Conservation (phyloP, 2,888 invertebrate species). For the Plutella xylostella region DNA sequence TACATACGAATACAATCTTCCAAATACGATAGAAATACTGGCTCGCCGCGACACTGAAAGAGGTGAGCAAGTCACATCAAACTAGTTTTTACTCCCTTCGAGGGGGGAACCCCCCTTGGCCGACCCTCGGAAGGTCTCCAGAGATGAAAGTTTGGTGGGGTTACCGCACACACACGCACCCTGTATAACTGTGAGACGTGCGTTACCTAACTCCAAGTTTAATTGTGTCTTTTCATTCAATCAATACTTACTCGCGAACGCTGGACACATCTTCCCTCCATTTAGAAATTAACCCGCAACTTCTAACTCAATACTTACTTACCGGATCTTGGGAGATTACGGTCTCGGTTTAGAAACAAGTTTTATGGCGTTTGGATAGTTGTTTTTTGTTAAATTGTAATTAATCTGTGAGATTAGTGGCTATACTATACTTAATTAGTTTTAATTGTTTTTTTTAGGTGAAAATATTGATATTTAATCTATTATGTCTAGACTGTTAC, state of each 20-base stretch:
- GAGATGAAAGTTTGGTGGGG: slow-evolving; percentile 69
- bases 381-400: too few species aligned
- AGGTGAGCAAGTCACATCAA: slow-evolving; percentile 69
- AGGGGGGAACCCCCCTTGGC: slow-evolving; percentile 40
- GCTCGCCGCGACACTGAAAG: slow-evolving; percentile 68
- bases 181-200: slow-evolving; percentile 26
- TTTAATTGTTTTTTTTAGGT: too few species aligned
- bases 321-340: too few species aligned
- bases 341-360: too few species aligned
- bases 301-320: too few species aligned
- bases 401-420: too few species aligned
- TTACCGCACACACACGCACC: slow-evolving; percentile 33
- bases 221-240: slow-evolving; percentile 70
- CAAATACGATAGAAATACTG: too few species aligned
- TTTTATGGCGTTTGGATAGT: too few species aligned
- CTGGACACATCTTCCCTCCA: slow-evolving; percentile 9
- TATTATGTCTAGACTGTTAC: too few species aligned
- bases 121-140: slow-evolving; percentile 43
- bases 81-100: slow-evolving; percentile 66
- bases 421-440: too few species aligned
- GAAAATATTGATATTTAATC: too few species aligned
- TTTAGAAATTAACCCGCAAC: slow-evolving; percentile 9
- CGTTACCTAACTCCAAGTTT: slow-evolving; percentile 67
- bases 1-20: too few species aligned
- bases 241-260: slow-evolving; percentile 52